These are phyloP conservation scores for Pyrochroa serraticornis DNA, from an alignment of 2,888 invertebrate genomes.

Conservation along the genomic window DNA sequence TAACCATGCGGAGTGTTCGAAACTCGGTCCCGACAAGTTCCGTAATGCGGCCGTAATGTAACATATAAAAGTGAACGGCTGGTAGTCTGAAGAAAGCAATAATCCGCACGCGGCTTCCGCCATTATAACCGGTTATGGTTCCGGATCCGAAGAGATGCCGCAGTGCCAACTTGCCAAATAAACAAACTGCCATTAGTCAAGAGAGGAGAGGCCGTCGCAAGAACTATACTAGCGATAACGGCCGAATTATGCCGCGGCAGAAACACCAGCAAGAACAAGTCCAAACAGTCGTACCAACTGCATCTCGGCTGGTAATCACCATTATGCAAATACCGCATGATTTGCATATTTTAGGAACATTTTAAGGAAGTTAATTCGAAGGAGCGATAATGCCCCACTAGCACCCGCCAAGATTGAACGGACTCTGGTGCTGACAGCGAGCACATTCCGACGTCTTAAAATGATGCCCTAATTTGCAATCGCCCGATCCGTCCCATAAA, in stretches of 20 bases:
- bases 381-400: slow-evolving; percentile 42
- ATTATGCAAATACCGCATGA: slow-evolving; percentile 55
- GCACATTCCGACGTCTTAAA: slow-evolving; percentile 14
- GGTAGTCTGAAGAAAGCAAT: slow-evolving; percentile 52
- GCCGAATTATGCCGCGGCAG: slow-evolving; percentile 51
- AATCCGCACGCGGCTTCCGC: slow-evolving; percentile 52
- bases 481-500: slow-evolving; percentile 13
- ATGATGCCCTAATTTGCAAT: slow-evolving; percentile 26
- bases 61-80: slow-evolving; percentile 51
- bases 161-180: slow-evolving; percentile 46
- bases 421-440: slow-evolving; percentile 47
- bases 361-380: slow-evolving; percentile 53
- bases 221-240: slow-evolving; percentile 51
- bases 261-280: slow-evolving; percentile 49
- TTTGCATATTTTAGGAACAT: slow-evolving; percentile 58
- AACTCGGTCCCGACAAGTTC: slow-evolving; percentile 43
- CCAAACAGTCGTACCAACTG: slow-evolving; percentile 52
- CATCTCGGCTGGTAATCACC: slow-evolving; percentile 47
- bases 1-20: slow-evolving; percentile 27
- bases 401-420: slow-evolving; percentile 43
- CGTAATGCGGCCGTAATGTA: slow-evolving; percentile 39
- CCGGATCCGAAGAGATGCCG: slow-evolving; percentile 39
- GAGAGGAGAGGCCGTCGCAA: slow-evolving; percentile 37
- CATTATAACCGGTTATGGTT: slow-evolving; percentile 53
- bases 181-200: slow-evolving; percentile 54